These are phyloP conservation scores for Nettapus auritus DNA, from an alignment of 2,113 vertebrate genomes.

Conservation along the genomic window DNA sequence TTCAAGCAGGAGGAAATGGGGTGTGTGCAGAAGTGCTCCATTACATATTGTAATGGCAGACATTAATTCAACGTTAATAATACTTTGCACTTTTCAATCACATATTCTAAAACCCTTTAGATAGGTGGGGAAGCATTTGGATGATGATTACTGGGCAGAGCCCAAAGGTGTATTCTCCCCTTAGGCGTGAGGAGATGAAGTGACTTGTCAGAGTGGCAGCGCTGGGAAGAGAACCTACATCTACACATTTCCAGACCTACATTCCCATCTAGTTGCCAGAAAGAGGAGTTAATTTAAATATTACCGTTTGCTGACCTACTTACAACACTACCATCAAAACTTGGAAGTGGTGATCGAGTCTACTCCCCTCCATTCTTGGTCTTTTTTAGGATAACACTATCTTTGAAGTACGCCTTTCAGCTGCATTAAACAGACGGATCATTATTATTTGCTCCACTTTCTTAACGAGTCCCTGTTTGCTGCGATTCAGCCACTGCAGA, in stretches of 20 bases:
- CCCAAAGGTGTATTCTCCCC: constrained; percentile 51
- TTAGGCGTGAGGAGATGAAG: constrained; percentile 40
- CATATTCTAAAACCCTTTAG: constrained; percentile 55
- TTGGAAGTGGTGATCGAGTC: not conserved
- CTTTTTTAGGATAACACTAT: constrained; percentile 54
- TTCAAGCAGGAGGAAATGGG: constrained; percentile 42
- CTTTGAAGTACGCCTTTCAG: constrained; percentile 56
- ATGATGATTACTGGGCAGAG: constrained; percentile 58
- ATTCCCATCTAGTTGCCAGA: constrained; percentile 51
- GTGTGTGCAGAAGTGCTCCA: constrained; percentile 53
- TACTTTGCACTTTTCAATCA: constrained; percentile 66
- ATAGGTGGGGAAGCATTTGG: constrained; percentile 65
- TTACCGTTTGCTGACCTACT: constrained; percentile 67
- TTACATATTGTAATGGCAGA: constrained; percentile 68
- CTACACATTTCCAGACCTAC: constrained; percentile 45
- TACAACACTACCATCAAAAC: constrained; percentile 15
- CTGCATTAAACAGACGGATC: constrained; percentile 51
- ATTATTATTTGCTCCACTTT: constrained; percentile 64
- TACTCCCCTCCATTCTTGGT: constrained; percentile 3
- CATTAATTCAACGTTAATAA: constrained; percentile 68
- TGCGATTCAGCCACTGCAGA: not conserved
- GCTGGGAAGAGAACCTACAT: constrained; percentile 45
- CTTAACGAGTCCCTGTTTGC: constrained; percentile 50
- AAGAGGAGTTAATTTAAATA: constrained; percentile 63
- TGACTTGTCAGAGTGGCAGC: constrained; percentile 55